Evolutionary conservation across 2,797 vertebrate species (phyloP), one percentile per base, ranked within the genome.

Genomic region (Bradypodion ventrale): DNA sequence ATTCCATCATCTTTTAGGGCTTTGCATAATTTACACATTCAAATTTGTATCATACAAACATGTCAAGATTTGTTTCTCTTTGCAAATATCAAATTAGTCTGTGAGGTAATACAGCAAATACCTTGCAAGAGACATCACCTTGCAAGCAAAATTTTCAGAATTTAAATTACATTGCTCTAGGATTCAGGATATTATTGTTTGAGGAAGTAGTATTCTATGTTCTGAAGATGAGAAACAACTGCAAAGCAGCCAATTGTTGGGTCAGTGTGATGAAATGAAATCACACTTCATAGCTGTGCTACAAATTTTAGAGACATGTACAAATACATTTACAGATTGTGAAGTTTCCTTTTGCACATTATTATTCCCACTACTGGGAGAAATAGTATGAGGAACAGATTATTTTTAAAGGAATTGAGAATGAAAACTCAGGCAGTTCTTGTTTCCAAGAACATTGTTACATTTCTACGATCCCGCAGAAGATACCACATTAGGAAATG

Each of bases 401-500:
- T 81, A 82, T 65, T 37, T 3, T 12, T 56, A 82, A 90, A 85
- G 68, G 63, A 74, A 15, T 19, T 46, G 40, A 89, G 84, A 89
- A 78, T 82, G 35, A 84, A 77, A 84, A 87, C 59, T 87, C 19
- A 59, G 1, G 21, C 86, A 89, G 90, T 90, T 76, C 52, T 82
- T 44, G 32, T 75, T 77, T 81, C 74, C 78, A 40, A 81, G n/a
- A 40, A 88, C 87, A 19, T 59, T 91, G 9, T 92, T 88, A 80
- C 84, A 84, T 90, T 65, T 49, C 74, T 85, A n/a, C n/a, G 76
- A 89, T 94, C 78, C 74, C 90, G 72, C 42, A 92, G 60, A 87
- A 60, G 46, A 89, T 80, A 86, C 92, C 91, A 93, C 90, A 70
- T 85, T 88, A 86, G 92, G 85, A 92, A 80, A 85, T 86, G 78